These are phyloP conservation scores for Rhodeus uyekii DNA, from an alignment of 2,797 vertebrate species.

Conservation along the genomic window DNA sequence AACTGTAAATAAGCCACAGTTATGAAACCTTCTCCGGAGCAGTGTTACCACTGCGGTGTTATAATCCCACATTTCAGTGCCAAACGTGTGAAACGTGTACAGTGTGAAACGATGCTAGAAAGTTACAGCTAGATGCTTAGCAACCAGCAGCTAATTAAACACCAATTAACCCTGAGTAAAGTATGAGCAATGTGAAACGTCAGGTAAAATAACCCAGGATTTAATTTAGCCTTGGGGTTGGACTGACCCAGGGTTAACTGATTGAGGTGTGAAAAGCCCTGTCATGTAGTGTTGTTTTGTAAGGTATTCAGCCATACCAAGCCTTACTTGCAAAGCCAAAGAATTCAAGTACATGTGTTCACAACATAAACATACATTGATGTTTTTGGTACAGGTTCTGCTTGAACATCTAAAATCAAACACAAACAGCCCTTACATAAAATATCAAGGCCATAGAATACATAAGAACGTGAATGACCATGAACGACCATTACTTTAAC, in stretches of 20 bases:
- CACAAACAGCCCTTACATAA: conserved; percentile 38
- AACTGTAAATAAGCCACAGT: neutral
- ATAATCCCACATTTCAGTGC: too few relatives aligned
- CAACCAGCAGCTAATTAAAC: neutral
- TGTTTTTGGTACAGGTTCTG: neutral
- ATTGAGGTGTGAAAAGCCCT: neutral
- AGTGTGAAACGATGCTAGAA: neutral
- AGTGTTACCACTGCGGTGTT: too few relatives aligned
- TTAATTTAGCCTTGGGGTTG: neutral
- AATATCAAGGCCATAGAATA: conserved; percentile 30
- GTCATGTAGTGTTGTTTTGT: neutral
- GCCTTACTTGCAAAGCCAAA: neutral
- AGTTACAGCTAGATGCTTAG: too few relatives aligned
- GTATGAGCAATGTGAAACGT: neutral
- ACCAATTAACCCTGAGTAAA: neutral
- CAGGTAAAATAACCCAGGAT: neutral
- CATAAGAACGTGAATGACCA: neutral
- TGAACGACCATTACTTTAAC: conserved; percentile 14
- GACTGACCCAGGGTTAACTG: neutral
- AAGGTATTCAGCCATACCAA: neutral
- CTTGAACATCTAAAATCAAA: conserved; percentile 18
- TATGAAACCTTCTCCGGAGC: neutral
- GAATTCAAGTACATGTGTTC: neutral
- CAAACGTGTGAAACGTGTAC: neutral
- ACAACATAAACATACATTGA: conserved; percentile 10